Evolutionary conservation across 2,113 vertebrate genomes (phyloP).

Genomic region (Caranx melampygus): DNA sequence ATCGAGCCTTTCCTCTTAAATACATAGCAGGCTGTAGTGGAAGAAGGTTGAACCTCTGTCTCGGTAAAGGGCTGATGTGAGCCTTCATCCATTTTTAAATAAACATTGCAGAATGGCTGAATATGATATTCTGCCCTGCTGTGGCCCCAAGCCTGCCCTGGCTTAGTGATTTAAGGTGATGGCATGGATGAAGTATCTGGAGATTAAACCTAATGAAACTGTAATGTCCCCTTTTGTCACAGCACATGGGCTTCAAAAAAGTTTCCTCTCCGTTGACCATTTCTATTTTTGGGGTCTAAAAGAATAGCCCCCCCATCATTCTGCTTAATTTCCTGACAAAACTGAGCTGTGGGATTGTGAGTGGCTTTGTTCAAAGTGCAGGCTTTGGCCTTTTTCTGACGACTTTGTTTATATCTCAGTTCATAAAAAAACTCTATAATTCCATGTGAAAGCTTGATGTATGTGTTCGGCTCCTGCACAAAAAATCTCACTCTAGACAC

Average conservation of each 20-base stretch:
- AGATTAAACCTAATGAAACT: constrained; percentile 57
- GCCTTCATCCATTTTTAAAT: constrained; percentile 71
- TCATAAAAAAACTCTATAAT: neutral
- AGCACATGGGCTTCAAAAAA: constrained; percentile 18
- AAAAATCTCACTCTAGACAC: neutral
- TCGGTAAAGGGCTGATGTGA: constrained; percentile 31
- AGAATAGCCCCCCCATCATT: constrained; percentile 6
- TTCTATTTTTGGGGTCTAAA: neutral
- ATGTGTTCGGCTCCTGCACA: constrained; percentile 14
- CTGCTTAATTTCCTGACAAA: constrained; percentile 14
- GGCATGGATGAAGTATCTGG: constrained; percentile 34
- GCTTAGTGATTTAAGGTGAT: constrained; percentile 50
- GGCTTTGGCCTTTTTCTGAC: constrained; percentile 2
- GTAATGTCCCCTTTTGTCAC: constrained; percentile 52
- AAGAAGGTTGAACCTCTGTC: constrained; percentile 15
- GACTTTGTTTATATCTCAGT: neutral
- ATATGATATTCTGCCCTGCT: constrained; percentile 32
- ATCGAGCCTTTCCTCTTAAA: neutral
- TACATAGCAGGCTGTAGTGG: neutral
- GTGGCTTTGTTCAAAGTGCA: neutral
- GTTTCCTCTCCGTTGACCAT: constrained; percentile 20
- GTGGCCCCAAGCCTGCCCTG: constrained; percentile 24
- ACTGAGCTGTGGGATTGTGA: neutral
- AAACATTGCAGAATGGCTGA: constrained; percentile 52
- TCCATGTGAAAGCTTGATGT: constrained; percentile 4